Evolutionary conservation across 2,797 vertebrate genomes (phyloP).

Genomic region (Hyperoplus immaculatus): DNA sequence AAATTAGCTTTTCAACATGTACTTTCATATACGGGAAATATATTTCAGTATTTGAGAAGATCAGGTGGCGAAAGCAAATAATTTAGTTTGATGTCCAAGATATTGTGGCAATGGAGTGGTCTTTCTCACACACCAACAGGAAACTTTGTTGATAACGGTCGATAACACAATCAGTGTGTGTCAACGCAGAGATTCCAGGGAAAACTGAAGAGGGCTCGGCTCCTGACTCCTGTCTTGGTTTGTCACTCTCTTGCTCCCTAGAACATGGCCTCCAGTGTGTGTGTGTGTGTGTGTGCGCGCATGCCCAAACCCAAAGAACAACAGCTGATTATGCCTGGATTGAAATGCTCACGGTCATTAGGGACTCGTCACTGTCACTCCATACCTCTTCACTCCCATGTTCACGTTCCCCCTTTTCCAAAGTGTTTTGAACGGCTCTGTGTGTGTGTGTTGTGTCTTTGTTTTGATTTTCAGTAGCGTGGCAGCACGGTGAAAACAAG

Average conservation of each 20-base stretch:
- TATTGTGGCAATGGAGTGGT: neutral
- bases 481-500: neutral
- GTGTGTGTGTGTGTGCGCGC: neutral
- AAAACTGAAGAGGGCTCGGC: neutral
- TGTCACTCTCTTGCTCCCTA: neutral
- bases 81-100: neutral
- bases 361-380: neutral
- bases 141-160: slow-evolving; percentile 3
- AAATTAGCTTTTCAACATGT: neutral
- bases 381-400: slow-evolving; percentile 12
- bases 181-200: slow-evolving; percentile 18
- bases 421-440: neutral
- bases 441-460: neutral
- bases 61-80: no score
- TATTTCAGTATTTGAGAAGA: neutral
- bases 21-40: neutral
- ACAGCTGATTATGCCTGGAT: slow-evolving; percentile 34
- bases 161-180: slow-evolving; percentile 12
- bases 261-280: slow-evolving; percentile 3
- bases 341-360: slow-evolving; percentile 17
- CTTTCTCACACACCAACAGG: neutral
- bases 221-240: slow-evolving; percentile 16
- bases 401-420: neutral
- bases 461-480: neutral
- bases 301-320: neutral